Evolutionary conservation across 2,113 vertebrate genomes (phyloP).

Genomic region (Cheilinus undulatus): DNA sequence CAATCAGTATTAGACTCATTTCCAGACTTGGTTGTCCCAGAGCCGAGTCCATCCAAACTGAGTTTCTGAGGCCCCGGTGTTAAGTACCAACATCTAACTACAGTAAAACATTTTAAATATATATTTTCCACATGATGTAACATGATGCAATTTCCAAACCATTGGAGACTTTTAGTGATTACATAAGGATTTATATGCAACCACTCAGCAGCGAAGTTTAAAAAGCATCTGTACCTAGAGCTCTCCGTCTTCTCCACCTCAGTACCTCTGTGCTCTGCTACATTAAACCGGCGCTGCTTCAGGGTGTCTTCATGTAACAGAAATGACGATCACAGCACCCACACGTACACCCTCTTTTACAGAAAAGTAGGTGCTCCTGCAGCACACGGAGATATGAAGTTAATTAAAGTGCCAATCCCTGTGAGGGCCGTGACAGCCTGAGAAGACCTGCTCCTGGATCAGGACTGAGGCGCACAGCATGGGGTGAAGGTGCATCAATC

Average conservation of each 20-base stretch:
- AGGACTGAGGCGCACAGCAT: slow-evolving; percentile 1
- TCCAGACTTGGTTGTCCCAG: too few relatives aligned
- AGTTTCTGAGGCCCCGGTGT: too few relatives aligned
- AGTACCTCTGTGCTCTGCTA: not conserved
- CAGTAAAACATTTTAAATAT: too few relatives aligned
- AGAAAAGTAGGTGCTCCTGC: slow-evolving; percentile 38
- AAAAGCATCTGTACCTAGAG: not conserved
- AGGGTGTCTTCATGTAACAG: slow-evolving; percentile 31
- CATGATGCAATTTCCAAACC: not conserved
- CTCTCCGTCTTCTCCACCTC: not conserved
- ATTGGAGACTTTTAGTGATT: too few relatives aligned
- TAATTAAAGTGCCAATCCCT: slow-evolving; percentile 78
- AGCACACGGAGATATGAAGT: slow-evolving; percentile 71
- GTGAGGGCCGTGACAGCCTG: slow-evolving; percentile 57
- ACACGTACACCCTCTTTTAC: slow-evolving; percentile 25
- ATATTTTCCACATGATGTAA: not conserved
- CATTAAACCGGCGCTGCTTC: not conserved
- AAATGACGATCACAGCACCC: slow-evolving; percentile 26
- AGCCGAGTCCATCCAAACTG: too few relatives aligned
- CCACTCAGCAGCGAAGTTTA: not conserved
- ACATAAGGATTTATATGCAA: too few relatives aligned
- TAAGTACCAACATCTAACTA: too few relatives aligned
- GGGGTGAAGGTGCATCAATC: slow-evolving; percentile 23
- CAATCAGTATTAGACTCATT: too few relatives aligned
- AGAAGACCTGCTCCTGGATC: slow-evolving; percentile 47